phyloP scores from a whole-genome alignment of 2,888 invertebrate species.

The Lysandra bellargus region DNA sequence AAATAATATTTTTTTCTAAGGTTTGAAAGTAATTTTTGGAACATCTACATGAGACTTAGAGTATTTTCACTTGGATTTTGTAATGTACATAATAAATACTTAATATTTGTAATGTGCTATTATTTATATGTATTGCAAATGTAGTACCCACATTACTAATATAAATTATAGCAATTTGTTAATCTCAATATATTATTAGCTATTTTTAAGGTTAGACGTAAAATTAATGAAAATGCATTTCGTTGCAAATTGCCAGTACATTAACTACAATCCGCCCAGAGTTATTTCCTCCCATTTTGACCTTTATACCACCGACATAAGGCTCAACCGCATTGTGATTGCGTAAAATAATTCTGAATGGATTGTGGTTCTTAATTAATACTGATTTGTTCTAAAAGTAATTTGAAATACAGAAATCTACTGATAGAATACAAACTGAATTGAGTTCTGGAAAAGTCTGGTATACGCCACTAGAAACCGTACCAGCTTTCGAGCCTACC shows the following conservation, averaged over 20 bases:
- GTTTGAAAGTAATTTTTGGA: no score
- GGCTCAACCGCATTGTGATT: not conserved
- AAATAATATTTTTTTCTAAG: no score
- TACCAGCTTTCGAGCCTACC: no score
- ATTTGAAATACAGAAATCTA: not conserved
- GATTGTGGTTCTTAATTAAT: not conserved
- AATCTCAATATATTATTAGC: not conserved
- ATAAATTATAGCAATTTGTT: not conserved
- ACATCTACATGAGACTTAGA: no score
- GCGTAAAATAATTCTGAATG: not conserved
- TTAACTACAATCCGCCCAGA: not conserved
- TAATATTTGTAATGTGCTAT: no score
- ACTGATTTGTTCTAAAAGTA: no score
- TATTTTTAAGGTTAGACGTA: not conserved
- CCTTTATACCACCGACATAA: not conserved
- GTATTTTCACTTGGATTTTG: no score
- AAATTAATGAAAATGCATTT: conserved; percentile 4
- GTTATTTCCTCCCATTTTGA: not conserved
- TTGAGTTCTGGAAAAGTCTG: no score
- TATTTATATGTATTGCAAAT: no score
- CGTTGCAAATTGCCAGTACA: not conserved
- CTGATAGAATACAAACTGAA: no score
- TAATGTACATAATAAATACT: not conserved
- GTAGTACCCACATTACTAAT: not conserved
- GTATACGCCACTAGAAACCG: no score